Percentiles rank a stretch among this genome's conserved stretches.
Conservation (phyloP, 2,797 vertebrate species). For the Tokudaia muenninki region DNA sequence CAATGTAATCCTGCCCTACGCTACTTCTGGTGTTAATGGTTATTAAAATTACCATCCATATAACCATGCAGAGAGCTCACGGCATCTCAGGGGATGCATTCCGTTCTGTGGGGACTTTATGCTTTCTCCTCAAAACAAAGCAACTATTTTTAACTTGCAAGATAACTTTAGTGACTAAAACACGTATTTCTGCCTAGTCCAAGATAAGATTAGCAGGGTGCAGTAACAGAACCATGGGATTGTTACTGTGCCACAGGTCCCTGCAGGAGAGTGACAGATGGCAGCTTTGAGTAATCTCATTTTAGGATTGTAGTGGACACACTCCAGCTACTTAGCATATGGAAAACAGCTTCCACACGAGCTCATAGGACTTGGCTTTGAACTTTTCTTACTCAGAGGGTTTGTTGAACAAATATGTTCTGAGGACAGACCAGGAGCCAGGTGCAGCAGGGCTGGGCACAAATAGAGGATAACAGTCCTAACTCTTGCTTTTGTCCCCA, state of each 20-base stretch:
- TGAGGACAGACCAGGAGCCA: neutral
- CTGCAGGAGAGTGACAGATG: conserved; percentile 64
- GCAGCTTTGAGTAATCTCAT: conserved; percentile 43
- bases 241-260: neutral
- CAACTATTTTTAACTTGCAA: conserved; percentile 24
- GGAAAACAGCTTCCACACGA: neutral
- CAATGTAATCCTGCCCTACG: neutral
- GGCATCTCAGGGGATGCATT: neutral
- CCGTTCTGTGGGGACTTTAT: neutral
- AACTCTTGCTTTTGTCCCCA: neutral
- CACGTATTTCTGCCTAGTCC: neutral
- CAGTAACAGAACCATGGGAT: neutral
- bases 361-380: neutral
- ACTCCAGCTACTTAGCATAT: conserved; percentile 4
- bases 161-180: conserved; percentile 47
- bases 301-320: conserved; percentile 3
- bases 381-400: conserved; percentile 3
- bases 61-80: neutral
- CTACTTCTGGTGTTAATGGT: neutral
- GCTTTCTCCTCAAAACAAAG: conserved; percentile 20
- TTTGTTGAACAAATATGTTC: conserved; percentile 20
- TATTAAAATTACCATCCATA: neutral
- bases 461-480: neutral
- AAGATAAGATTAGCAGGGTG: conserved; percentile 36
- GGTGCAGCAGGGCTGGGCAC: neutral